Evolutionary conservation across 2,888 invertebrate species (phyloP).

Genomic region (Drosophila robusta): DNA sequence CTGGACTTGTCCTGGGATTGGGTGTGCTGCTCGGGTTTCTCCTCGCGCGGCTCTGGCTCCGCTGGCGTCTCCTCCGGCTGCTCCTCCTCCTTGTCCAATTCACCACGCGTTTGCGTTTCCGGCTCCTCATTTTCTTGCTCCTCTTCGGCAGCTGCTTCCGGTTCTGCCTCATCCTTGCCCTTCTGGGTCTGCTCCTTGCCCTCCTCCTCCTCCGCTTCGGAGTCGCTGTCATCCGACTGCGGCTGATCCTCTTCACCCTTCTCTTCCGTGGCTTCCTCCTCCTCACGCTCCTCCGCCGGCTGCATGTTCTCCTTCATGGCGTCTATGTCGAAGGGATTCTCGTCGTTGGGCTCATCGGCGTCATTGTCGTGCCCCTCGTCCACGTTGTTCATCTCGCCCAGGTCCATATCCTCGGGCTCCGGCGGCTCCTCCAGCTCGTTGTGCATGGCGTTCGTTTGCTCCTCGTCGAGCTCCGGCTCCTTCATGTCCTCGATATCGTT

Average conservation of each 20-base stretch:
- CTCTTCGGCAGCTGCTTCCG: constrained; percentile 86
- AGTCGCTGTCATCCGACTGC: constrained; percentile 86
- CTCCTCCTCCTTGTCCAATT: constrained; percentile 66
- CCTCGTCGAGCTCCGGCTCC: constrained; percentile 92
- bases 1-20: constrained; percentile 84
- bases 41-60: constrained; percentile 84
- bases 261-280: constrained; percentile 85
- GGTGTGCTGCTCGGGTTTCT: constrained; percentile 82
- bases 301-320: constrained; percentile 88
- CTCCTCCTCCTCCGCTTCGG: constrained; percentile 83
- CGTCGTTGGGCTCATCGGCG: constrained; percentile 86
- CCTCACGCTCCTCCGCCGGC: constrained; percentile 80
- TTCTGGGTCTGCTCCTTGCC: constrained; percentile 74
- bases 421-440: constrained; percentile 91
- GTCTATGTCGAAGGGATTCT: constrained; percentile 95
- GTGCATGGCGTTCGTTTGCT: constrained; percentile 92
- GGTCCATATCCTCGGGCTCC: constrained; percentile 94
- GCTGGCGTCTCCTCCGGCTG: constrained; percentile 88
- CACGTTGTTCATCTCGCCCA: constrained; percentile 94
- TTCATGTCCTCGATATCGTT: constrained; percentile 93
- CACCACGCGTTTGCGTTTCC: constrained; percentile 86
- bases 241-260: constrained; percentile 86
- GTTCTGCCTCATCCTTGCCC: constrained; percentile 82
- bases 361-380: constrained; percentile 90
- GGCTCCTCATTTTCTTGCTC: constrained; percentile 83